Evolutionary conservation across 2,797 vertebrate species (phyloP), one percentile per base, ranked within the genome.

Genomic region (Cryptoprocta ferox): DNA sequence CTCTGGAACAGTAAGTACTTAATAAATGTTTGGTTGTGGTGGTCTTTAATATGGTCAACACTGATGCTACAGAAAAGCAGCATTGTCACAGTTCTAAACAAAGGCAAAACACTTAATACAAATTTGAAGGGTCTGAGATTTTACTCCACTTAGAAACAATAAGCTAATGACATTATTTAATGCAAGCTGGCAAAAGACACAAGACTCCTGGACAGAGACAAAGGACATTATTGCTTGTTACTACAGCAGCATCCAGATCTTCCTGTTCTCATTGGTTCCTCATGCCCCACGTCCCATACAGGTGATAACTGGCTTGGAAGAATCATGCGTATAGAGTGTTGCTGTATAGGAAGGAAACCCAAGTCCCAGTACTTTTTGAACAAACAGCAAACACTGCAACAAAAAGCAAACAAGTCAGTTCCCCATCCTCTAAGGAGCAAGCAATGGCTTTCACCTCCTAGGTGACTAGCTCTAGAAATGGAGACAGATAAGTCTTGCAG

Each of bases 231-330:
- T 15, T 16, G 39, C 45, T 81, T 15, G 11, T 13, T 14, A 24
- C 35, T 61, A 11, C 1, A 61, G 15, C 42, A 37, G 14, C 39
- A 11, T 26, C 39, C 39, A 28, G 83, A 45, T 32, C 15, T n/a
- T 79, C 56, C 2, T 4, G 6, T 32, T 65, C 35, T 79, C 70
- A 8, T 28, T 37, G 35, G 53, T 18, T 32, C 35, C 19, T 32
- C 61, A 7, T 0, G 28, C 2, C 78, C 50, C 12, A 3, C 0
- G 1, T 1, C 53, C 37, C 42, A 24, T 9, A 5, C 8, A 1
- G 61, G 39, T 18, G 6, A 18, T 2, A 14, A 16, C 42, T n/a
- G 59, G 53, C 8, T 14, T 8, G 2, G 15, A 15, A 11, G n/a
- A 56, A 13, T 37, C 16, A 73, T 56, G 21, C 45, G 30, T 19